phyloP scores from a whole-genome alignment of 2,888 invertebrate species.

The Cataglyphis livida region DNA sequence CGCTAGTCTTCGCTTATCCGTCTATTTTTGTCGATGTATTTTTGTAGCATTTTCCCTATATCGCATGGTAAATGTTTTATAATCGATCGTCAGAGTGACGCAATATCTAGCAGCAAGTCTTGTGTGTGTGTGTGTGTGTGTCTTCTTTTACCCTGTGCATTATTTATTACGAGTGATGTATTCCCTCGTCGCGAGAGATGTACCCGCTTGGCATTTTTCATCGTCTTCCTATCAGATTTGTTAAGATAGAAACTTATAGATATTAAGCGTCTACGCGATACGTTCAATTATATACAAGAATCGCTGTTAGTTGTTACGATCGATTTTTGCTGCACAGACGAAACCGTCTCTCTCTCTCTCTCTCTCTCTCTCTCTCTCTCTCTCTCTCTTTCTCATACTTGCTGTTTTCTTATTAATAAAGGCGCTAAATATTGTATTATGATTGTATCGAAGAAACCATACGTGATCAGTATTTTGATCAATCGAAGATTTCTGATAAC shows the following conservation, averaged over 20 bases:
- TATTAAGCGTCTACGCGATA: conserved; percentile 12
- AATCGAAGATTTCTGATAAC: not conserved
- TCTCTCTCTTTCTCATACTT: not conserved
- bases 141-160: not conserved
- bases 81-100: not conserved
- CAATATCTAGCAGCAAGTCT: conserved; percentile 22
- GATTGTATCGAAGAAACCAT: not conserved
- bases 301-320: not conserved
- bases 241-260: conserved; percentile 31
- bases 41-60: conserved; percentile 9
- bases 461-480: not conserved
- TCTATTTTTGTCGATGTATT: conserved; percentile 41
- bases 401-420: conserved; percentile 31
- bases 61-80: conserved; percentile 37
- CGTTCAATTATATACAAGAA: not conserved
- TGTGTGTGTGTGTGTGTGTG: not conserved
- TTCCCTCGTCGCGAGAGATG: not conserved
- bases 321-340: not conserved
- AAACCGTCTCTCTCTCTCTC: not conserved
- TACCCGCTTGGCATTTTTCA: conserved; percentile 32
- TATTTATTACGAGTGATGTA: conserved; percentile 3
- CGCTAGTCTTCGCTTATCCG: not conserved
- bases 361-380: no score
- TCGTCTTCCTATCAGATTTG: conserved; percentile 15
- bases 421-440: not conserved